phyloP scores from a whole-genome alignment of 2,888 invertebrate species.

The Mythimna ferrago region DNA sequence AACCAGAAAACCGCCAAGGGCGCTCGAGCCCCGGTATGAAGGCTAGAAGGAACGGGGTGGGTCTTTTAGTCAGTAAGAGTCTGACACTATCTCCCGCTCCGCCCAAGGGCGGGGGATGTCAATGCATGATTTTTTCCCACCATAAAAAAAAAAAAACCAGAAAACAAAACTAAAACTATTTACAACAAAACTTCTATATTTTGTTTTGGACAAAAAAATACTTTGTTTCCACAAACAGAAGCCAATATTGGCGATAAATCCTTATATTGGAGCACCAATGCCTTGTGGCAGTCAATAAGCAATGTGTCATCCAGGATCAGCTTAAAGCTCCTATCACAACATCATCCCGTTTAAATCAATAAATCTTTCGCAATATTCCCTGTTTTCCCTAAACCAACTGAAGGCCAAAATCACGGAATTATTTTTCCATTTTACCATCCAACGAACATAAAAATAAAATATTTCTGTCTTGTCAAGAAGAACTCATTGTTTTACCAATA shows the following conservation, averaged over 20 bases:
- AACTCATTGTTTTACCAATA: neutral
- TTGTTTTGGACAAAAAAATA: too few relatives aligned
- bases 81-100: too few relatives aligned
- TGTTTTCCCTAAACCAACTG: constrained; percentile 11
- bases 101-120: too few relatives aligned
- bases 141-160: too few relatives aligned
- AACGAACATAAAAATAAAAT: neutral
- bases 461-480: neutral
- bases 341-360: constrained; percentile 16
- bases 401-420: neutral
- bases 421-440: neutral
- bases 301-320: constrained; percentile 29
- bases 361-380: constrained; percentile 25
- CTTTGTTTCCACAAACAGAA: neutral
- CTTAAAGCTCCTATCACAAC: constrained; percentile 2
- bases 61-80: too few relatives aligned
- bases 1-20: too few relatives aligned
- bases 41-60: too few relatives aligned
- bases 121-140: too few relatives aligned
- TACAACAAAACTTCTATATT: too few relatives aligned
- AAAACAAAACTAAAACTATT: too few relatives aligned
- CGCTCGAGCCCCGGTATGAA: too few relatives aligned
- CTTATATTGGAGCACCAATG: neutral
- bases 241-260: neutral
- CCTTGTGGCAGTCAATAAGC: constrained; percentile 32